phyloP scores from a whole-genome alignment of 2,113 vertebrate species.

The Gadus chalcogrammus region DNA sequence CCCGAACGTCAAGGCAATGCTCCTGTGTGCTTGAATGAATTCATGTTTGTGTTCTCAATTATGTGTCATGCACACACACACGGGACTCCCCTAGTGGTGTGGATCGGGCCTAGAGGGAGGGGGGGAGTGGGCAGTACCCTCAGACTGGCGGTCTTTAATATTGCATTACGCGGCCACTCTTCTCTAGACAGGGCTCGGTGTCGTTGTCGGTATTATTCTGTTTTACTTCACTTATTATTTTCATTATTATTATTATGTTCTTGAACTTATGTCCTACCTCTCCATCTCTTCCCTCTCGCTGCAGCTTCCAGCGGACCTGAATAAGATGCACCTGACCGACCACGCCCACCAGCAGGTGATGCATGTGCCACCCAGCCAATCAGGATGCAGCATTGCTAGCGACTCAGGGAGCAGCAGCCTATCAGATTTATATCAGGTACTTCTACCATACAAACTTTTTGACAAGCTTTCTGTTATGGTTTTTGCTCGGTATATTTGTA shows the following conservation, averaged over 20 bases:
- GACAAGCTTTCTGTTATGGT: no score
- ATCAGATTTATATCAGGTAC: slow-evolving; percentile 97
- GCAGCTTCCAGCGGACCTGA: slow-evolving; percentile 95
- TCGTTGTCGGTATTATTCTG: neutral
- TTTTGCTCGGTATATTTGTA: no score
- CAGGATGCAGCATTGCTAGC: slow-evolving; percentile 94
- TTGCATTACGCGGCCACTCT: slow-evolving; percentile 48
- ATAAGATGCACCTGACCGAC: slow-evolving; percentile 96
- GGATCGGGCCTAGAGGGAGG: slow-evolving; percentile 29
- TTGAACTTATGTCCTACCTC: slow-evolving; percentile 24
- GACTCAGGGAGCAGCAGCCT: slow-evolving; percentile 98
- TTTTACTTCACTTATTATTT: neutral
- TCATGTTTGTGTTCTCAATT: no score
- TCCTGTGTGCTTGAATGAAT: no score
- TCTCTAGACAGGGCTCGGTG: neutral
- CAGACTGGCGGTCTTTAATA: slow-evolving; percentile 60
- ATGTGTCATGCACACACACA: neutral
- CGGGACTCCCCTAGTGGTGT: slow-evolving; percentile 5
- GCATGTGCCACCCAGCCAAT: slow-evolving; percentile 90
- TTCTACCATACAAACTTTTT: neutral
- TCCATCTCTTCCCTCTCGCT: slow-evolving; percentile 31
- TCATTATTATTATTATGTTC: neutral
- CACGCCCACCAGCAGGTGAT: slow-evolving; percentile 86
- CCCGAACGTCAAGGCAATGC: no score
- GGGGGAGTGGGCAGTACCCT: slow-evolving; percentile 24